Evolutionary conservation across 1,140 invertebrate genomes (phyloP).

Genomic region (Ridgeia piscesae): DNA sequence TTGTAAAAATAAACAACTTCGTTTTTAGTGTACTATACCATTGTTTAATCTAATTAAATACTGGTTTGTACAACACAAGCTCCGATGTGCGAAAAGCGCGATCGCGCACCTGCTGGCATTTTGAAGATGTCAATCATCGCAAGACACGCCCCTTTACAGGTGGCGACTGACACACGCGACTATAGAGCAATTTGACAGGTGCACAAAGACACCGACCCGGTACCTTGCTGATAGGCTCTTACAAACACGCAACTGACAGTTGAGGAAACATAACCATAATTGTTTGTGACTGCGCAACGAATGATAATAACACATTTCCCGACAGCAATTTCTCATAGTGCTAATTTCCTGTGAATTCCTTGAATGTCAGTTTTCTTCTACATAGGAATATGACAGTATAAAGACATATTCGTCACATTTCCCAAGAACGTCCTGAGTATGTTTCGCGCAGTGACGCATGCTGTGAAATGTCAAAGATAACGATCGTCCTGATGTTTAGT

Average conservation of each 20-base stretch:
- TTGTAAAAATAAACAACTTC: too few species aligned
- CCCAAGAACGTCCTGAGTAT: too few species aligned
- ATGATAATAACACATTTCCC: background rate
- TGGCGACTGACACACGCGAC: background rate
- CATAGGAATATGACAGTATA: background rate
- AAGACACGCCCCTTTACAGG: background rate
- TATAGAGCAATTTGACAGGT: background rate
- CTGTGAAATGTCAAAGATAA: too few species aligned
- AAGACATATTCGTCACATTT: background rate
- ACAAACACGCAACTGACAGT: background rate
- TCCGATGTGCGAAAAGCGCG: background rate
- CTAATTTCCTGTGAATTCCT: background rate
- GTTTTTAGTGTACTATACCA: background rate
- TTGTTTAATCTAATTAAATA: background rate
- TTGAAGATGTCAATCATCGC: background rate
- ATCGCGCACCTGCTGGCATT: background rate
- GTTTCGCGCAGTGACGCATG: too few species aligned
- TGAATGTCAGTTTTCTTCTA: background rate
- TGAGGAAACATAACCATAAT: background rate
- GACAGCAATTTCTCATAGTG: background rate
- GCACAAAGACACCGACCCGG: background rate
- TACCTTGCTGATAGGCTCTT: background rate
- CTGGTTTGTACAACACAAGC: background rate
- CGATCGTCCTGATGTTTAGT: background rate
- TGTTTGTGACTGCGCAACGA: background rate